These are phyloP conservation scores for Daboia siamensis DNA, from an alignment of 2,113 vertebrate species.

Conservation along the genomic window DNA sequence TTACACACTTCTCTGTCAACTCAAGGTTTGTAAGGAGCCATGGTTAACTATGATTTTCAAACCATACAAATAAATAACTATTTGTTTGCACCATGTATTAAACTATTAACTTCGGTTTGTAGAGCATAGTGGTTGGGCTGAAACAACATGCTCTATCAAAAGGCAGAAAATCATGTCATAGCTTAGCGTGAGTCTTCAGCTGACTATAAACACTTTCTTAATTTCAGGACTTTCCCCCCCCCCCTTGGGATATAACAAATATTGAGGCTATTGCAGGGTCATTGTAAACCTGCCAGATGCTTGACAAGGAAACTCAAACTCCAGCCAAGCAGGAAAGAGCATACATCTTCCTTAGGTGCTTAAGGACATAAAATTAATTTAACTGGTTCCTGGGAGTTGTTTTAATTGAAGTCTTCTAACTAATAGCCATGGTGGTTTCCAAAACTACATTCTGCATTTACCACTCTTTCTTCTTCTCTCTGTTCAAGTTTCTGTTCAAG, in stretches of 20 bases:
- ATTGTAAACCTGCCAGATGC: not conserved
- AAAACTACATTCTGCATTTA: not conserved
- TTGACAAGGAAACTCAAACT: not conserved
- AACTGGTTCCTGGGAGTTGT: not conserved
- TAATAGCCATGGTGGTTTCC: not conserved
- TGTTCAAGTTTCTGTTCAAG: not conserved
- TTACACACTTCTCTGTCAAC: not conserved
- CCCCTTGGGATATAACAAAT: not conserved
- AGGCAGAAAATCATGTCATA: not conserved
- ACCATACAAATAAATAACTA: too few species aligned
- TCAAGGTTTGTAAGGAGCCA: not conserved
- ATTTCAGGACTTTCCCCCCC: not conserved
- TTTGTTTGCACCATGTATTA: not conserved
- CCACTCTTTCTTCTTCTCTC: not conserved
- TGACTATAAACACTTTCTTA: not conserved
- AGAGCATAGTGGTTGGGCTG: not conserved
- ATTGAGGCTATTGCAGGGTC: not conserved
- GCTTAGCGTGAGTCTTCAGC: not conserved
- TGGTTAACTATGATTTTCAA: not conserved
- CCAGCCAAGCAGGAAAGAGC: not conserved
- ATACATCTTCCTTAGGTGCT: not conserved
- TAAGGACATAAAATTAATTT: not conserved
- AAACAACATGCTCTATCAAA: not conserved
- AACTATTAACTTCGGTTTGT: not conserved
- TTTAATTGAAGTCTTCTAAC: not conserved